Evolutionary conservation across 2,888 invertebrate species (phyloP), one percentile per base, ranked within the genome.

Genomic region (Agriotes lineatus): DNA sequence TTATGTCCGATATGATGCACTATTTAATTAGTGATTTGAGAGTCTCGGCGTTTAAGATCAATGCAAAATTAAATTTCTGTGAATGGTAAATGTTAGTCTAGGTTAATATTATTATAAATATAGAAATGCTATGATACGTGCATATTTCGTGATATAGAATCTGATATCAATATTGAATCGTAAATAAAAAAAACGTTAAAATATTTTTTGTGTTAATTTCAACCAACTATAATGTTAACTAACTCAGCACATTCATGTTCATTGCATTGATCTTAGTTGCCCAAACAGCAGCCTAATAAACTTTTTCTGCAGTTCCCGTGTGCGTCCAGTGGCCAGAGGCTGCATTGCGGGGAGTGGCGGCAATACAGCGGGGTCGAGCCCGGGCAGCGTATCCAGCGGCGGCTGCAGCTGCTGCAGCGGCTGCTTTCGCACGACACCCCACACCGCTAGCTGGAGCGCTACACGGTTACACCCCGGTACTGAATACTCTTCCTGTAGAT

Each of bases 321-420:
- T 94, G 94, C 88, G 93, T 95, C 84, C 95, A 94, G 86, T 95
- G 95, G 95, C 94, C 94, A 78, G 94, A 94, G 89, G 93, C 94
- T 82, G 92, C 93, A 77, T 86, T 95, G 81, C 88, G 94, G 83
- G 95, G 94, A 79, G 94, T 94, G 78, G 93, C 94, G 77, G 93
- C 94, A 75, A 92, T 95, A 79, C 94, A 94, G 82, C 88, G 94
- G 80, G 93, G 93, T 79, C 87, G 93, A 79, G 89, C 91, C 79
- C 80, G 87, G 75, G 87, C 88, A 76, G 87, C 90, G 73, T 87
- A 89, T 84, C 88, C 91, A 79, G 89, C 90, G 80, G 90, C 91
- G 75, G 91, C 91, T 82, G 93, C 93, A 77, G 93, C 91, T 75
- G 90, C 92, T 75, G 90, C 91, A 64, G 90, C 92, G 77, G 89